These are phyloP conservation scores for Orthosia gracilis DNA, from an alignment of 2,888 invertebrate species.

Conservation along the genomic window DNA sequence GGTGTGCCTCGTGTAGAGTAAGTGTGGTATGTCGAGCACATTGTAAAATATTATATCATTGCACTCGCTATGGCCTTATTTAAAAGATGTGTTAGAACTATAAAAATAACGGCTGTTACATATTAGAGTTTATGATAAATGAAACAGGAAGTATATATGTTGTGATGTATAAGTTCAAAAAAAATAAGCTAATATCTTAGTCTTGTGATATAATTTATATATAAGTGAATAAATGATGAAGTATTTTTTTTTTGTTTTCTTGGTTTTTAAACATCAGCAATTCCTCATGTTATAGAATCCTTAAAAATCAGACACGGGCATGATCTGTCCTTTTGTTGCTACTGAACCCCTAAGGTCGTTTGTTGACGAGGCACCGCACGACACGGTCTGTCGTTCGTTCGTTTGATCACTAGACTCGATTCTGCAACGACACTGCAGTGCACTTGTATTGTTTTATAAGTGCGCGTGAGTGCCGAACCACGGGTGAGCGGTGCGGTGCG, in stretches of 20 bases:
- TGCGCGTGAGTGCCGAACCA: too few species aligned
- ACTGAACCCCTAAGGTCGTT: too few species aligned
- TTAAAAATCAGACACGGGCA: neutral
- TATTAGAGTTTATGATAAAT: constrained; percentile 83
- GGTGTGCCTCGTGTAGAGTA: constrained; percentile 78
- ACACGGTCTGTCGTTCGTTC: too few species aligned
- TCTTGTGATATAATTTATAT: constrained; percentile 91
- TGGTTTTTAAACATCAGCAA: constrained; percentile 39
- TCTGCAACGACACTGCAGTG: too few species aligned
- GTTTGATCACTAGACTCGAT: too few species aligned
- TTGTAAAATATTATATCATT: constrained; percentile 72
- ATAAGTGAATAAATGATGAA: constrained; percentile 90
- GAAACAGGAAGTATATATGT: constrained; percentile 85
- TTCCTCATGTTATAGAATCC: neutral
- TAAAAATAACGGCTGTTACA: constrained; percentile 84
- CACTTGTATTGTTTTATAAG: too few species aligned
- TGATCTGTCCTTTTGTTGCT: neutral
- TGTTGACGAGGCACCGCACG: too few species aligned
- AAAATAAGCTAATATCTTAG: constrained; percentile 86
- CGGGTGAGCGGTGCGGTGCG: too few species aligned
- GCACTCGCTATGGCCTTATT: constrained; percentile 87
- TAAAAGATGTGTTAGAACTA: constrained; percentile 77
- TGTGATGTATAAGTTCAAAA: constrained; percentile 91
- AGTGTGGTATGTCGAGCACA: constrained; percentile 71
- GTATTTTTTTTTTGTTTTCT: constrained; percentile 81